Conservation (phyloP, 2,113 vertebrate genomes). For the Cariama cristata region DNA sequence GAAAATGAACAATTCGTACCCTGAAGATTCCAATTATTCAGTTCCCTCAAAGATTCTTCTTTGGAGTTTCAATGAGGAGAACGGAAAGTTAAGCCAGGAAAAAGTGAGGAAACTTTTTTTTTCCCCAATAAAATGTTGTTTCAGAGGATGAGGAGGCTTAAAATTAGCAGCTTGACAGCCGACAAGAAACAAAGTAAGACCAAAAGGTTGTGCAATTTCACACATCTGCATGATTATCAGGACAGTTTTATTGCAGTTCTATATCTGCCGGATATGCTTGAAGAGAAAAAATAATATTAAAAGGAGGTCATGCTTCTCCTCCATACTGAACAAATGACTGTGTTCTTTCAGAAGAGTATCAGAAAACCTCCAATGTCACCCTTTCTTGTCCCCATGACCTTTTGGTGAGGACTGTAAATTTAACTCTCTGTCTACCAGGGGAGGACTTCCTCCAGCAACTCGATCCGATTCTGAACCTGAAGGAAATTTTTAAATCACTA, state of each 20-base stretch:
- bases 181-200: neutral
- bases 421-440: neutral
- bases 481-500: neutral
- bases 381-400: neutral
- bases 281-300: neutral
- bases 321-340: neutral
- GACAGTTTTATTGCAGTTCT: constrained; percentile 11
- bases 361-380: neutral
- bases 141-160: neutral
- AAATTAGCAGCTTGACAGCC: neutral
- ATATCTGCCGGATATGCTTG: neutral
- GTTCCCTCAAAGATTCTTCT: constrained; percentile 16
- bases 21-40: constrained; percentile 58
- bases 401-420: neutral
- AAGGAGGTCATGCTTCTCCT: neutral
- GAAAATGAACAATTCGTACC: constrained; percentile 74
- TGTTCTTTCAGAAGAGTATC: neutral
- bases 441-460: neutral
- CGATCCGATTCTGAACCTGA: neutral
- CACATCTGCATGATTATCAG: constrained; percentile 9
- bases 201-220: neutral
- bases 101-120: neutral
- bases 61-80: constrained; percentile 18
- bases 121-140: neutral
- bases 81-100: constrained; percentile 1